phyloP scores from a whole-genome alignment of 1,140 invertebrate species.

The Scaptomyza hsui region DNA sequence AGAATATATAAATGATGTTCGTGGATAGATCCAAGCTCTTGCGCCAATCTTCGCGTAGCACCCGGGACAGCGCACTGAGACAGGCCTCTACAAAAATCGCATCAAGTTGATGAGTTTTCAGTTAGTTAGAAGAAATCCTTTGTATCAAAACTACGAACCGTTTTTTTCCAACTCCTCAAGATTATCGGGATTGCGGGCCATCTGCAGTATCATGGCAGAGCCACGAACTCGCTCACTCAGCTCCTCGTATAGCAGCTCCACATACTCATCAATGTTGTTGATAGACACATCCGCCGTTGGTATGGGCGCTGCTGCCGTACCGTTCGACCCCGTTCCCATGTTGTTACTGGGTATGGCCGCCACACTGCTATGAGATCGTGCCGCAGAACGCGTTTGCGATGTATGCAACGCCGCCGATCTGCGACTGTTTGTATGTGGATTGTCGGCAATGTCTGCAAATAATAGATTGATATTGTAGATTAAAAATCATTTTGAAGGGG shows the following conservation, averaged over 20 bases:
- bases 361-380: constrained; percentile 53
- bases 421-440: constrained; percentile 64
- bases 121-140: neutral
- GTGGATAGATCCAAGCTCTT: constrained; percentile 97
- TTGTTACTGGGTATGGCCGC: constrained; percentile 46
- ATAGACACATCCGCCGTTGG: constrained; percentile 86
- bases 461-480: neutral
- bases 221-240: constrained; percentile 96
- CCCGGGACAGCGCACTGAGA: constrained; percentile 96
- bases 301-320: constrained; percentile 25
- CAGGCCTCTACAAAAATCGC: constrained; percentile 91
- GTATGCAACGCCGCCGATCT: constrained; percentile 63
- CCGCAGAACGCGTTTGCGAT: constrained; percentile 58
- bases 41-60: constrained; percentile 98
- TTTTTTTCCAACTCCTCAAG: constrained; percentile 96
- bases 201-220: constrained; percentile 94
- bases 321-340: constrained; percentile 17
- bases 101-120: constrained; percentile 7
- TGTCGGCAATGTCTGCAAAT: constrained; percentile 69
- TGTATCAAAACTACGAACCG: constrained; percentile 85
- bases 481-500: neutral
- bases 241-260: constrained; percentile 98
- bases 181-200: constrained; percentile 97
- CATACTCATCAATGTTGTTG: constrained; percentile 95
- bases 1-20: constrained; percentile 98